Conservation (phyloP, 2,797 vertebrate genomes). For the Alouatta caraya region DNA sequence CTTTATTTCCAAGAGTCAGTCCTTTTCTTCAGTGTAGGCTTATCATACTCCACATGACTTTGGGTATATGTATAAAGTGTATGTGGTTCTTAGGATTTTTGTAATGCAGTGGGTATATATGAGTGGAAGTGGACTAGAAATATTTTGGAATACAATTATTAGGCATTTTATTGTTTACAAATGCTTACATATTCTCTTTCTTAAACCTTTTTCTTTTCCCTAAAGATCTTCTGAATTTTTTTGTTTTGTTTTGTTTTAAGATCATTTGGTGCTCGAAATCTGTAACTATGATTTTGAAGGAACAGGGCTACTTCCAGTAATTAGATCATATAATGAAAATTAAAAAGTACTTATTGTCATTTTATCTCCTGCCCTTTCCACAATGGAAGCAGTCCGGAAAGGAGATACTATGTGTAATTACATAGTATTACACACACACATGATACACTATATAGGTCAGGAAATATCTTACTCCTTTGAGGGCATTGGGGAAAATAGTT, state of each 20-base stretch:
- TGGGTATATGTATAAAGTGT: background rate
- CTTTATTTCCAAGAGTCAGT: background rate
- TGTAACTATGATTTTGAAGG: background rate
- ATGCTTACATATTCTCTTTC: background rate
- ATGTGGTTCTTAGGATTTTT: background rate
- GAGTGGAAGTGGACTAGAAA: background rate
- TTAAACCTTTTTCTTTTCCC: background rate
- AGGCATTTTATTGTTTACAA: background rate
- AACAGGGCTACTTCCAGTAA: background rate
- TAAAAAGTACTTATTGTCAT: background rate
- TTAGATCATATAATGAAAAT: background rate
- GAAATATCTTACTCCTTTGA: background rate
- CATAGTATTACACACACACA: background rate
- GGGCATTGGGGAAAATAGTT: background rate
- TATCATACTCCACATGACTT: background rate
- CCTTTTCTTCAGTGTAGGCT: background rate
- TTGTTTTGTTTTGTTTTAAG: background rate
- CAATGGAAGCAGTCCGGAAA: background rate
- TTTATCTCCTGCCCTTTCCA: background rate
- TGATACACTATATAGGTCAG: background rate
- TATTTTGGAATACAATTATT: slow-evolving; percentile 35
- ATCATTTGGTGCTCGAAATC: slow-evolving; percentile 13
- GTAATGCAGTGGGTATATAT: background rate
- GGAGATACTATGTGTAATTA: background rate
- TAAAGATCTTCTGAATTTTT: background rate